Conservation (phyloP, 1,140 invertebrate species). For the Philopotamus ludificatus region DNA sequence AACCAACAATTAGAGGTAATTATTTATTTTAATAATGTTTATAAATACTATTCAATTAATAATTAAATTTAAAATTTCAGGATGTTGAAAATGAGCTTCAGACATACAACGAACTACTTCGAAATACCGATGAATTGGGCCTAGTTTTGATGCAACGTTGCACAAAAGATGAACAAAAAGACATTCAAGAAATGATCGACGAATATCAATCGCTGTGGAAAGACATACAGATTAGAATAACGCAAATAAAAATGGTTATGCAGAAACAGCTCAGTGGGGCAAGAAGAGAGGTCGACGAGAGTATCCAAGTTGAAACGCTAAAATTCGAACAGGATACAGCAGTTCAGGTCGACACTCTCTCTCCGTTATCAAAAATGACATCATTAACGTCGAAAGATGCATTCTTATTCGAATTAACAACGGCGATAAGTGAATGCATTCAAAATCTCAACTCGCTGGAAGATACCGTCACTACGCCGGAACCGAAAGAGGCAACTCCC, state of each 20-base stretch:
- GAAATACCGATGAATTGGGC: slow-evolving; percentile 59
- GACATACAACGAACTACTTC: slow-evolving; percentile 51
- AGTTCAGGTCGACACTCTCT: slow-evolving; percentile 76
- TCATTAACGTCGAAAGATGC: slow-evolving; percentile 77
- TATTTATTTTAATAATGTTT: slow-evolving; percentile 5
- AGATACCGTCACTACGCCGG: slow-evolving; percentile 53
- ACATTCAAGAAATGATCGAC: slow-evolving; percentile 64
- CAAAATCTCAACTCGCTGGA: slow-evolving; percentile 59
- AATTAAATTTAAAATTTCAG: no score
- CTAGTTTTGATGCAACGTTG: slow-evolving; percentile 60
- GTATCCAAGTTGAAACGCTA: slow-evolving; percentile 70
- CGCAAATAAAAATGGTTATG: slow-evolving; percentile 54
- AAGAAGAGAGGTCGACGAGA: slow-evolving; percentile 56
- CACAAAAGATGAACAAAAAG: slow-evolving; percentile 51
- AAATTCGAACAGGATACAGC: slow-evolving; percentile 72
- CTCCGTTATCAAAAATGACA: slow-evolving; percentile 53
- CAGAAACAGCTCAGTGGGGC: slow-evolving; percentile 44
- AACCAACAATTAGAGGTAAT: slow-evolving; percentile 50
- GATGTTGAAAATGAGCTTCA: slow-evolving; percentile 61
- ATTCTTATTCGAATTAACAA: slow-evolving; percentile 69
- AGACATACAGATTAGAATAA: slow-evolving; percentile 60
- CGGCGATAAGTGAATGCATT: slow-evolving; percentile 65
- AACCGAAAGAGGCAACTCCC: slow-evolving; percentile 55
- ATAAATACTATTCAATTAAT: background rate
- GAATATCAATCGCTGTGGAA: slow-evolving; percentile 68